Evolutionary conservation across 1,140 invertebrate species (phyloP), one percentile per base, ranked within the genome.

Genomic region (Bombus sibiricus): DNA sequence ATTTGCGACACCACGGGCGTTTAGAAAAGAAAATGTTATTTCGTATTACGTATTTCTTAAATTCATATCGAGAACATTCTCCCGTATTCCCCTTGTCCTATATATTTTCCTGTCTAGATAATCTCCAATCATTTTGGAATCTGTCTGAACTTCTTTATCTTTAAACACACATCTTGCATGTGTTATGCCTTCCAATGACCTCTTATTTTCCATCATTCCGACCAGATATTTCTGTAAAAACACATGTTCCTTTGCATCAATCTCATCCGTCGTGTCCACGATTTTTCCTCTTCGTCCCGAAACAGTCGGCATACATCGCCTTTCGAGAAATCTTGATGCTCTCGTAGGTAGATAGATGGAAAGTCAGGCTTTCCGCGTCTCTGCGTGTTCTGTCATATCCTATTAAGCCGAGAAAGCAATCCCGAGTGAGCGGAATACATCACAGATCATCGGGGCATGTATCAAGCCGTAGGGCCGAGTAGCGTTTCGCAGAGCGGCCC

Each of bases 401-500:
- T 80, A 85, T 80, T 84, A 79, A 79, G 28, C 47, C 32, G 68
- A 72, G 32, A 80, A 39, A 72, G 76, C 47, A 80, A 80, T 80
- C 76, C 39, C 41, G 3, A 57, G 68, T 32, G 53, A 85, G 28
- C 57, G 76, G 68, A 64, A 85, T 79, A 76, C 76, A 68, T 80
- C 83, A 85, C 74, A 79, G 76, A 84, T 80, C 83, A 80, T 25
- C 83, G 9, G 53, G 76, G 28, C 66, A 34, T 47, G 83, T 69
- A 77, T 83, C 81, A 57, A 77, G 53, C 39, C n/a, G 18, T 28
- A 47, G n/a, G 32, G 18, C 34, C 75, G 47, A 62, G 39, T 57
- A 85, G 13, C 77, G 75, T 80, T 85, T 62, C 89, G 83, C 84
- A 76, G 87, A 86, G 68, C 89, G 85, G 62, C n/a, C 79, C 80